Evolutionary conservation across 2,888 invertebrate genomes (phyloP), one percentile per base, ranked within the genome.

Genomic region (Eristalis intricaria): DNA sequence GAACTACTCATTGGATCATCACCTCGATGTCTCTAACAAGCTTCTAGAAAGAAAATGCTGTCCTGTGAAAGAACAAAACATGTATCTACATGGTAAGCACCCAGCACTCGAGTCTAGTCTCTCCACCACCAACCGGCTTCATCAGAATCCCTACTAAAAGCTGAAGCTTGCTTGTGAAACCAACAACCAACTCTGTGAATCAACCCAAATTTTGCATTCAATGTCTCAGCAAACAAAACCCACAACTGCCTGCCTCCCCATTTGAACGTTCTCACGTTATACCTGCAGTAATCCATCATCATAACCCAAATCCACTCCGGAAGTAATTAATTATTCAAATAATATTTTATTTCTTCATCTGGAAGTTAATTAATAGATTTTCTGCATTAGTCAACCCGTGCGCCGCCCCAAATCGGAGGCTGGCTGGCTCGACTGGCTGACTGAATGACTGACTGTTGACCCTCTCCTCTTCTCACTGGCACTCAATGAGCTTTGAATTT

Each of bases 301-400:
- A 58, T 58, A 81, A 81, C 64, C 77, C 63, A 63, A 70, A 66
- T 83, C 66, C 38, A 22, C 35, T 32, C 19, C 83, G 83, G 83
- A 83, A 83, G 83, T 77, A 70, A 77, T 83, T 71, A 73, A 71
- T 83, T 83, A 83, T 83, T 83, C 63, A 83, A 73, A 83, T 69
- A 43, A 64, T 65, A 70, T 43, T 73, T 83, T 56, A 43, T 83
- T 65, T 43, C 71, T 68, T 22, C 77, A 82, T 77, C 60, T 32
- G 26, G n/a, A 19, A 35, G 56, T 69, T 82, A 76, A 82, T 82
- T 82, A 82, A 82, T 76, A 76, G 82, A 82, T 82, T 82, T 82
- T 76, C 75, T 82, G 76, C 70, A 82, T 76, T 69, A 63, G 22
- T 64, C 15, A 71, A 43, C 35, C 65, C 19, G 8, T 19, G 19